Percentiles rank a stretch among this genome's conserved stretches.
phyloP scores from a whole-genome alignment of 35 echinoderm and acorn worm species.

The Ptychodera flava region DNA sequence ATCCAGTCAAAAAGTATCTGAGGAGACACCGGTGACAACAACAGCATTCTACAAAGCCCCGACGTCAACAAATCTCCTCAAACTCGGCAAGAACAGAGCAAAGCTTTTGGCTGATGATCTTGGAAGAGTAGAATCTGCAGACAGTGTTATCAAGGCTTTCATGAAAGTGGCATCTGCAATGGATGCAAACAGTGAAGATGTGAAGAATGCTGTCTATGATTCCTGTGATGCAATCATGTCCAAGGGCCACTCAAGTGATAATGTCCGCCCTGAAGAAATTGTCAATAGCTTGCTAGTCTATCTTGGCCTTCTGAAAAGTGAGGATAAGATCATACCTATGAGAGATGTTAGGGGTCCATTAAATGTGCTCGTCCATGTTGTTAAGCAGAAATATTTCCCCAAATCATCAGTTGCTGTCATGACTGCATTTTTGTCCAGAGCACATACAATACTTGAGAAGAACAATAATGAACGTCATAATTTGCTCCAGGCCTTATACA shows the following conservation, averaged over 20 bases:
- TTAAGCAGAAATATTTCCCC: slow-evolving; percentile 51
- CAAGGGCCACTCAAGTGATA: neutral
- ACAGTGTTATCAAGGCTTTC: neutral
- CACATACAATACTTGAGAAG: neutral
- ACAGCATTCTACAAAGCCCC: neutral
- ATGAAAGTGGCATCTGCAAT: neutral
- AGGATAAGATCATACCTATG: slow-evolving; percentile 48
- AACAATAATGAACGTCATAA: neutral
- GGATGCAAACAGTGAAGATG: neutral
- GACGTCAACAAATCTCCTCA: neutral
- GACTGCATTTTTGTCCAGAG: slow-evolving; percentile 27
- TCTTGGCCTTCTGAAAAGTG: slow-evolving; percentile 25
- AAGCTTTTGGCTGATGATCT: neutral
- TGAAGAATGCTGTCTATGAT: neutral
- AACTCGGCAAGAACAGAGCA: neutral
- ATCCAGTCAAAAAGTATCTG: neutral
- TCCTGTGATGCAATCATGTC: neutral
- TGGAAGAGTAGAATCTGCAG: neutral
- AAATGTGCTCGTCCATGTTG: slow-evolving; percentile 25
- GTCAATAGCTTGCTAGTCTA: neutral
- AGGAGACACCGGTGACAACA: neutral
- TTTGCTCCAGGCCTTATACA: neutral
- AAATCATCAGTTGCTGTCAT: slow-evolving; percentile 13
- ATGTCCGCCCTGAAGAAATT: neutral
- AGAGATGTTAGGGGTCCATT: slow-evolving; percentile 24